Base-by-base conservation (phyloP, 2,888 invertebrate genomes). In the Dendrolimus houi region DNA sequence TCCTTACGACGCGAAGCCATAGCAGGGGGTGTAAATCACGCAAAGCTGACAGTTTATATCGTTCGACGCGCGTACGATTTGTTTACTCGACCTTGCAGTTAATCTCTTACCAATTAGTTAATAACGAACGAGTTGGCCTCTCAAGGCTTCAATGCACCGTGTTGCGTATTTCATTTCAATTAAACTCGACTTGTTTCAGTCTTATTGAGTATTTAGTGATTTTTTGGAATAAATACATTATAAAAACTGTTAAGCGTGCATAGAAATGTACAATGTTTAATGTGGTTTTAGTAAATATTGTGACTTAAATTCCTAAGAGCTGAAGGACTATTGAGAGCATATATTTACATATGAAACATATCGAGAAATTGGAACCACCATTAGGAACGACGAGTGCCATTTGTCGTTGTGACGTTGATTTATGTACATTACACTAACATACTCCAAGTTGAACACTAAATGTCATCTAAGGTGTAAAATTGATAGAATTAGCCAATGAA, bases 11-110 rank as follows among this genome's bases (percentile, higher is more conserved):
- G 47, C 61, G 79, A 81, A 81, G 79, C 79, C 79, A 71, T 78
- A 81, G 67, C 64, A 67, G 70, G 72, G 72, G 69, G 65, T 72
- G 69, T 77, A 74, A 78, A 77, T 72, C 75, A 72, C 60, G 70
- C 54, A 64, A 73, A 75, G 67, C 70, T 60, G 64, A 62, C 64
- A 69, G 64, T 73, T 71, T 62, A 66, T 68, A 74, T 68, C 65
- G 66, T 62, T 64, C 60, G 64, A 66, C 64, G 64, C 60, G 67
- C 64, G 58, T 64, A 62, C 70, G 68, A 74, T 77, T 71, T 73
- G 66, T 68, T 70, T 66, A 69, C 62, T 67, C 58, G 64, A 60
- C 66, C 63, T 67, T 59, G 64, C 58, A 59, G 60, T 47, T 70
- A 68, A 67, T 68, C 62, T 58, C 60, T 61, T 57, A 57, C 62